Percentiles rank a stretch among this genome's conserved stretches.
phyloP scores from a whole-genome alignment of 2,113 vertebrate genomes.

The Melanerpes formicivorus region DNA sequence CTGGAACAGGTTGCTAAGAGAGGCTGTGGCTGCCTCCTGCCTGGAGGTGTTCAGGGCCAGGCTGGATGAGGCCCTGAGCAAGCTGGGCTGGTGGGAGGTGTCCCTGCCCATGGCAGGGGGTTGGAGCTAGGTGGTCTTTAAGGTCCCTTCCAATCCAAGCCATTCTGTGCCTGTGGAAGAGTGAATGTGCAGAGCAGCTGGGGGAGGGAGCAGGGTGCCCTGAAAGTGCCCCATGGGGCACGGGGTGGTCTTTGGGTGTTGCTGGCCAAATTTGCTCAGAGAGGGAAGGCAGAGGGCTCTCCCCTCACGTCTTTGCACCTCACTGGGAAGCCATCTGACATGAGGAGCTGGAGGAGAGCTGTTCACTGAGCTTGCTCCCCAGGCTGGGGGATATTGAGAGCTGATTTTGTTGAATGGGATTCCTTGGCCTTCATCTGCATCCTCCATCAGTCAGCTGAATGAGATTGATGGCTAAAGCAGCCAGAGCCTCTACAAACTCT shows the following conservation, averaged over 20 bases:
- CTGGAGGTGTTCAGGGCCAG: too few species aligned
- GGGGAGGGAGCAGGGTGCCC: background rate
- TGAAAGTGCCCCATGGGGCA: background rate
- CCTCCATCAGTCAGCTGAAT: background rate
- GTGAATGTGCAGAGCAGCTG: background rate
- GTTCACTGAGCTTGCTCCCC: background rate
- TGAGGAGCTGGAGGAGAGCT: background rate
- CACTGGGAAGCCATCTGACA: background rate
- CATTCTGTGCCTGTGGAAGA: background rate
- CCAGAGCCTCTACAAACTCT: background rate
- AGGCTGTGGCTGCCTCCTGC: too few species aligned
- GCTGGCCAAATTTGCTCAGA: background rate
- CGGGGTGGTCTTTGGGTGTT: background rate
- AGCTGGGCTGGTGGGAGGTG: too few species aligned
- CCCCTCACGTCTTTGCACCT: background rate
- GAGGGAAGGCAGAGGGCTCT: background rate
- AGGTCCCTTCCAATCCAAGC: too few species aligned
- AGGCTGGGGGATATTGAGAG: background rate
- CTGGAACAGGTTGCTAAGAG: too few species aligned
- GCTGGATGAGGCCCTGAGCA: too few species aligned
- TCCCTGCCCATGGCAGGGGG: too few species aligned
- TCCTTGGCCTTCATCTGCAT: constrained; percentile 25
- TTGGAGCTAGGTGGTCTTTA: too few species aligned
- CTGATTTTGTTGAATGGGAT: background rate
- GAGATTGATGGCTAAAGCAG: background rate